Conservation (phyloP, 2,888 invertebrate genomes). For the Teleogryllus oceanicus region DNA sequence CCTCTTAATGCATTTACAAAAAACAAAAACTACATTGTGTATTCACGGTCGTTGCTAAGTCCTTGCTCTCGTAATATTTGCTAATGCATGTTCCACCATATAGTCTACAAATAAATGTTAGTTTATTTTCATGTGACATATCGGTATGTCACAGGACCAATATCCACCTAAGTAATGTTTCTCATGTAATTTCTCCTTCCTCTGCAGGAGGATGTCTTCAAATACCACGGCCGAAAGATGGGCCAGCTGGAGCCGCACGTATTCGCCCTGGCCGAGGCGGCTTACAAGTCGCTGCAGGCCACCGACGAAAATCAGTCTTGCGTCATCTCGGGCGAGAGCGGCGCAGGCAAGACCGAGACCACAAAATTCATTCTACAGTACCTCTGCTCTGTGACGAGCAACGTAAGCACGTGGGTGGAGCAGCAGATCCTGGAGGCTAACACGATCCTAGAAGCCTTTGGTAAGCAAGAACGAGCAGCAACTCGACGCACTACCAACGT, state of each 20-base stretch:
- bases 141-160: no score
- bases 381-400: slow-evolving; percentile 77
- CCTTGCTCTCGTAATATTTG: no score
- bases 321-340: slow-evolving; percentile 89
- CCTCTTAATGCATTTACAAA: no score
- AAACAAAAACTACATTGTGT: no score
- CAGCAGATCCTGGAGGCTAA: slow-evolving; percentile 93
- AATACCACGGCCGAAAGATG: slow-evolving; percentile 78
- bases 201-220: slow-evolving; percentile 73
- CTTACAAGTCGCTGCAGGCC: slow-evolving; percentile 71
- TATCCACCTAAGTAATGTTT: no score
- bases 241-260: slow-evolving; percentile 82
- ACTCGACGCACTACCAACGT: no score
- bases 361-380: slow-evolving; percentile 90
- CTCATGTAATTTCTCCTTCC: background rate
- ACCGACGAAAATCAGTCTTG: slow-evolving; percentile 68
- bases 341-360: slow-evolving; percentile 91
- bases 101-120: no score
- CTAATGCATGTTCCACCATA: no score
- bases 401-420: slow-evolving; percentile 88
- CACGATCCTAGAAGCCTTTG: slow-evolving; percentile 88
- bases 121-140: no score
- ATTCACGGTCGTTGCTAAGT: no score
- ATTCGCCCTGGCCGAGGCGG: slow-evolving; percentile 85
- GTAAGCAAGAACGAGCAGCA: slow-evolving; percentile 51